Evolutionary conservation across 1,140 invertebrate species (phyloP), one percentile per base, ranked within the genome.

Genomic region (Euura lappo): DNA sequence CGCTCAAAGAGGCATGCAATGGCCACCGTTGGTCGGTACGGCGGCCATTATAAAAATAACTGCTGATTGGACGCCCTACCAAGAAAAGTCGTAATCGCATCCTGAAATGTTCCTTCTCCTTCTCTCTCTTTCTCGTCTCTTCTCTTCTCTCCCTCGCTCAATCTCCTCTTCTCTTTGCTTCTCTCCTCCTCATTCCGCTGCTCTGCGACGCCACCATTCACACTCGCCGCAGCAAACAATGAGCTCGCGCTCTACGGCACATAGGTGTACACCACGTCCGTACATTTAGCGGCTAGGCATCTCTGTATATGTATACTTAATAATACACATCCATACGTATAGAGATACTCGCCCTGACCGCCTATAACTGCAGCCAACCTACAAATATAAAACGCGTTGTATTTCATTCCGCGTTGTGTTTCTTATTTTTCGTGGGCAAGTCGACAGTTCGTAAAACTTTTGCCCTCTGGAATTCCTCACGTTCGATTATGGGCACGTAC

Each of bases 11-110:
- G 72, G 74, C 76, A 71, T 77, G 79, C 80, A 80, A 81, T 79
- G 81, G 79, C 77, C 80, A 77, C 75, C 74, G 71, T 75, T 67
- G 46, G 47, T 72, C 51, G 70, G 67, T 75, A 81, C 79, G 78
- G 78, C 78, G 79, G 82, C 81, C 81, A 86, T 87, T 87, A 86
- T 85, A 87, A 88, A 87, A 88, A 88, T 88, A 87, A 87, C 86
- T 85, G 83, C 85, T 86, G 87, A 87, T 87, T 86, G 86, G 82
- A 86, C 85, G 84, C 83, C 83, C 82, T 87, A 88, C 86, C 83
- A 81, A 87, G 87, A 88, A 88, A 88, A 88, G 86, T 88, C 86
- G 81, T 88, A 88, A 88, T 88, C 85, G 83, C 83, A 84, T 86
- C 86, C 83, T 85, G 81, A 84, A 83, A 84, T 82, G 81, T 79